Conservation (phyloP, 1,140 invertebrate genomes). For the Ceratosolen fusciceps region DNA sequence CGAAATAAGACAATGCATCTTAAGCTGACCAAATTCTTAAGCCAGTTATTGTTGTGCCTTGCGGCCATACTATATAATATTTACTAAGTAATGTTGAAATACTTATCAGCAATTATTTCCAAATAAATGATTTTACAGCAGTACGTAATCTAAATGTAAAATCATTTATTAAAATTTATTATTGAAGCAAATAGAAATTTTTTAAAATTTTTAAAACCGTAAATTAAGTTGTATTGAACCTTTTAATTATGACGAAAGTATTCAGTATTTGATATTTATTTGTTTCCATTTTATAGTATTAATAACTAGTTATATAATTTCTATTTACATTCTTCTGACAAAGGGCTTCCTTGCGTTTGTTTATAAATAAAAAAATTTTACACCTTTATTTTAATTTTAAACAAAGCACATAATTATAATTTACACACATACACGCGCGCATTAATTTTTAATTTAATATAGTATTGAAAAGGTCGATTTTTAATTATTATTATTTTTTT, state of each 20-base stretch:
- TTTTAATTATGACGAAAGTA: background rate
- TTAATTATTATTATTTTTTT: slow-evolving; percentile 6
- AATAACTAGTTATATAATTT: background rate
- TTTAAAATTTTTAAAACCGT: background rate
- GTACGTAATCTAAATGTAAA: background rate
- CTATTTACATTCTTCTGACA: background rate
- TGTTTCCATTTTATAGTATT: background rate
- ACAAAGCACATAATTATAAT: slow-evolving; percentile 33
- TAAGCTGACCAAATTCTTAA: slow-evolving; percentile 49
- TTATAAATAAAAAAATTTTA: slow-evolving; percentile 7
- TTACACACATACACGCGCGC: no score
- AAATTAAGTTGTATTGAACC: no score
- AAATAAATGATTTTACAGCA: slow-evolving; percentile 17
- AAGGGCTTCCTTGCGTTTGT: slow-evolving; percentile 33
- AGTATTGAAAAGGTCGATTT: background rate
- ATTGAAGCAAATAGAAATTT: slow-evolving; percentile 15
- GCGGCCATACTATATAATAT: slow-evolving; percentile 34
- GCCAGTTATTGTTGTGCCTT: slow-evolving; percentile 43
- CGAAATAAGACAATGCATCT: slow-evolving; percentile 64
- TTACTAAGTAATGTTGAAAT: slow-evolving; percentile 28
- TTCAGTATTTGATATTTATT: background rate
- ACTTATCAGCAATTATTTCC: background rate
- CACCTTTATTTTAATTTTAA: slow-evolving; percentile 4
- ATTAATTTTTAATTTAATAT: background rate
- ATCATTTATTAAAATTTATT: slow-evolving; percentile 29